Evolutionary conservation across 2,797 vertebrate genomes (phyloP).

Genomic region (Mareca strepera): DNA sequence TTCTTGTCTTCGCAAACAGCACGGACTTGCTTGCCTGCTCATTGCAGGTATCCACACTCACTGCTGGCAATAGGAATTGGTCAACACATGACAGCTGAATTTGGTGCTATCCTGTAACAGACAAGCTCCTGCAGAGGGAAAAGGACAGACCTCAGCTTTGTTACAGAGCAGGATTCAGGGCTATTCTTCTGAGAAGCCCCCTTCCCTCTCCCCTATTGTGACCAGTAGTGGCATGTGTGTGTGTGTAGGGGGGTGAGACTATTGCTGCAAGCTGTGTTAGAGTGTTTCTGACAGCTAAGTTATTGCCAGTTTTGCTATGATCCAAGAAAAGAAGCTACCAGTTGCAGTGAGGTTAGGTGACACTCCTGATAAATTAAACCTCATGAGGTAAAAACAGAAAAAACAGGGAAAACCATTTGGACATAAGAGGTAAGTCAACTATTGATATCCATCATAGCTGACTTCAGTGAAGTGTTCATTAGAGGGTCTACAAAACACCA

Average conservation of each 20-base stretch:
- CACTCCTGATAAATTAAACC: slow-evolving; percentile 29
- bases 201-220: not conserved
- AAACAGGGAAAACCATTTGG: not conserved
- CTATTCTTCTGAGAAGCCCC: not conserved
- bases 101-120: not conserved
- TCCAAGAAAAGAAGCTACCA: not conserved
- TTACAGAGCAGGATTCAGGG: not conserved
- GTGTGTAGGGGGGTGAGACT: fast-evolving
- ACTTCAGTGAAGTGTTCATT: not conserved
- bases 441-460: not conserved
- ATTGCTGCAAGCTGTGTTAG: not conserved
- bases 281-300: not conserved
- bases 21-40: slow-evolving; percentile 49
- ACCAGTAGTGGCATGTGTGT: not conserved
- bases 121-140: not conserved
- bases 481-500: not conserved
- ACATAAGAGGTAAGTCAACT: not conserved
- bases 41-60: slow-evolving; percentile 67
- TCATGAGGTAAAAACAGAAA: not conserved
- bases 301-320: not conserved
- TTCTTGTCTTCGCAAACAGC: slow-evolving; percentile 74
- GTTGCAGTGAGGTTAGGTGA: slow-evolving; percentile 21
- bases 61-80: slow-evolving; percentile 54
- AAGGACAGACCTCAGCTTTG: not conserved
- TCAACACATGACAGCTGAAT: slow-evolving; percentile 57